Conservation (phyloP, 2,888 invertebrate species). For the Eudemis profundana region DNA sequence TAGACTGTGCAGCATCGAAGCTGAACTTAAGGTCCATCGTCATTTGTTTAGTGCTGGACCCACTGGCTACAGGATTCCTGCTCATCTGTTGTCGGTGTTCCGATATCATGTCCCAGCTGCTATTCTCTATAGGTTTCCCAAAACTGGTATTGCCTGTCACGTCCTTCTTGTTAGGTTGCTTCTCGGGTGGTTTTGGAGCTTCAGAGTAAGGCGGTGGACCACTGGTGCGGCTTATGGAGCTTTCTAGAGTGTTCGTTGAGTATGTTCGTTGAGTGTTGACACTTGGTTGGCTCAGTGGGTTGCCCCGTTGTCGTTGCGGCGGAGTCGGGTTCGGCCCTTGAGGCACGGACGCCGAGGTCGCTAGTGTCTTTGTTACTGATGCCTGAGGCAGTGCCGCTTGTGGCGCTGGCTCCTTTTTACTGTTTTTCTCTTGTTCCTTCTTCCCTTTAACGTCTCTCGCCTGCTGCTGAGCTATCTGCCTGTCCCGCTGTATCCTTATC, state of each 20-base stretch:
- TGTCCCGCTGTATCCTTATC: constrained; percentile 56
- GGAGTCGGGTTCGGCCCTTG: constrained; percentile 44
- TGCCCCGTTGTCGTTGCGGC: constrained; percentile 19
- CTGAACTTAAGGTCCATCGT: constrained; percentile 71
- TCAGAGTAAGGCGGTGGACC: constrained; percentile 75
- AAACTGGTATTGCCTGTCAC: constrained; percentile 66
- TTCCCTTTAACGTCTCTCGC: constrained; percentile 48
- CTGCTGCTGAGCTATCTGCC: constrained; percentile 49
- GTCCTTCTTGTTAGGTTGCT: constrained; percentile 55
- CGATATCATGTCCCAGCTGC: constrained; percentile 83
- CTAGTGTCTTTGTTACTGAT: background rate
- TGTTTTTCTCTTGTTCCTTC: constrained; percentile 52
- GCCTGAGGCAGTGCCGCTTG: constrained; percentile 45
- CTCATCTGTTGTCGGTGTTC: constrained; percentile 79
- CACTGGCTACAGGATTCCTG: constrained; percentile 53
- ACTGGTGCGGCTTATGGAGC: constrained; percentile 73
- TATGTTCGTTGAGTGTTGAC: constrained; percentile 71
- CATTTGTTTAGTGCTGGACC: constrained; percentile 55
- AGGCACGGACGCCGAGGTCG: constrained; percentile 34
- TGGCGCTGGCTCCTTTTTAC: constrained; percentile 47
- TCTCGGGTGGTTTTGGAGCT: constrained; percentile 45
- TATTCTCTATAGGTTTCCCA: constrained; percentile 61
- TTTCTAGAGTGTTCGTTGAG: constrained; percentile 72
- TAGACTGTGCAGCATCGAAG: constrained; percentile 47
- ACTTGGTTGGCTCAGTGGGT: constrained; percentile 45